Evolutionary conservation across 2,888 invertebrate genomes (phyloP), one percentile per base, ranked within the genome.

Genomic region (Hypomecis atomaria): DNA sequence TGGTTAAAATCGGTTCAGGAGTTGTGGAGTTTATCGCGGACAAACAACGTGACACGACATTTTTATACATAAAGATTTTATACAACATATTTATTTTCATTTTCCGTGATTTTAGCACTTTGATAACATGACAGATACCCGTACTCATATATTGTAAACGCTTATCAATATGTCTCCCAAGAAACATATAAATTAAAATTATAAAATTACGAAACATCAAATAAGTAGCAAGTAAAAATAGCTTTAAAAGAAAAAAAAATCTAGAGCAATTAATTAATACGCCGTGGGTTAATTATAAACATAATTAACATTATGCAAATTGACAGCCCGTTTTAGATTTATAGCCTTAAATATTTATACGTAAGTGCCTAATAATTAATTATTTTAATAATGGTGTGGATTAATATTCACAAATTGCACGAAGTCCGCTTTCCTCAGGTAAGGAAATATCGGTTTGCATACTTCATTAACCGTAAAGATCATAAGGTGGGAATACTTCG

Each of bases 221-320:
- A 5, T 13, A 11, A 36, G 7, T 50, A 8, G 9, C 13, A 8
- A 50, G 36, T n/a, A 9, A 38, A 50, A 52, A n/a, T 36, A 23
- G 23, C 23, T 23, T 13, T 50, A 36, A 36, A 6, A 5, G 36
- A 1, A 38, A 37, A 34, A 49, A 36, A 6, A 36, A 49, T 13
- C 34, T 36, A 44, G 40, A 48, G 48, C 56, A 47, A 57, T 57
- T 48, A 57, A 57, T 57, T 11, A 6, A 23, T 33, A 40, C 33
- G 47, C 40, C 47, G 23, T 7, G 38, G n/a, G 33, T 47, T 38
- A 49, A 58, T 58, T 58, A 36, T 6, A 40, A 58, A 34, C 9
- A 36, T 54, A 8, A 54, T 34, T 10, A 23, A 13, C n/a, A 36
- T 36, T 48, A 49, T 49, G 53, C 34, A 49, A 11, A 58, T 49